Conservation (phyloP, 2,797 vertebrate genomes). For the Mormyrops boulengeri region DNA sequence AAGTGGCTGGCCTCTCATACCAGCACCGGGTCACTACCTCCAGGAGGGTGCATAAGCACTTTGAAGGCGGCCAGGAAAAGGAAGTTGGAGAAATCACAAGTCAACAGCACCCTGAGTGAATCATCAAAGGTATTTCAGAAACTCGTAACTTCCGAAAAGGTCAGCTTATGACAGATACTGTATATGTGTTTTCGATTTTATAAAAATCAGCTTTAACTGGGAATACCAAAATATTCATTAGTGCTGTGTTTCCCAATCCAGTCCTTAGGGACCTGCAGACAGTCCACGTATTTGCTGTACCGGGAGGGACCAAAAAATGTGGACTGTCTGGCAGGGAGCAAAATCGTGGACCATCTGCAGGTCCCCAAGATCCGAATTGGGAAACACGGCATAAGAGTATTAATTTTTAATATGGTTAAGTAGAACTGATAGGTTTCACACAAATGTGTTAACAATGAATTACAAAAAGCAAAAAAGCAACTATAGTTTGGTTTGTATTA, state of each 20-base stretch:
- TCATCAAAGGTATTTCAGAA: neutral
- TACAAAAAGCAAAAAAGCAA: neutral
- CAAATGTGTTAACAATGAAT: neutral
- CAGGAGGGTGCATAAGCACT: neutral
- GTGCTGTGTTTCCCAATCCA: neutral
- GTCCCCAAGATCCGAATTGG: neutral
- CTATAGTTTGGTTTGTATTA: neutral
- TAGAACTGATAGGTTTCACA: neutral
- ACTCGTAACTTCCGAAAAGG: neutral
- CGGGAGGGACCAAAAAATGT: no score
- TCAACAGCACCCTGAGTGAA: neutral
- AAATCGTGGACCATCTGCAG: neutral
- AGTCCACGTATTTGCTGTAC: neutral
- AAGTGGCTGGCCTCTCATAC: neutral
- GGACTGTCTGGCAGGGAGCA: neutral
- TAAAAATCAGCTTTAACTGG: neutral
- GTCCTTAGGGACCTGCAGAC: neutral
- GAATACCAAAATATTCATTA: neutral
- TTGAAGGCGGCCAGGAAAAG: conserved; percentile 9
- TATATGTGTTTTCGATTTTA: neutral
- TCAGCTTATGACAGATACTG: neutral
- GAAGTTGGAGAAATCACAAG: neutral
- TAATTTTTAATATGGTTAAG: neutral
- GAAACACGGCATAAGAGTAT: neutral
- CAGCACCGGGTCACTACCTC: neutral